Percentiles rank a stretch among this genome's conserved stretches.
Evolutionary conservation across 1,140 invertebrate genomes (phyloP).

Genomic region (Neodiprion virginianus): DNA sequence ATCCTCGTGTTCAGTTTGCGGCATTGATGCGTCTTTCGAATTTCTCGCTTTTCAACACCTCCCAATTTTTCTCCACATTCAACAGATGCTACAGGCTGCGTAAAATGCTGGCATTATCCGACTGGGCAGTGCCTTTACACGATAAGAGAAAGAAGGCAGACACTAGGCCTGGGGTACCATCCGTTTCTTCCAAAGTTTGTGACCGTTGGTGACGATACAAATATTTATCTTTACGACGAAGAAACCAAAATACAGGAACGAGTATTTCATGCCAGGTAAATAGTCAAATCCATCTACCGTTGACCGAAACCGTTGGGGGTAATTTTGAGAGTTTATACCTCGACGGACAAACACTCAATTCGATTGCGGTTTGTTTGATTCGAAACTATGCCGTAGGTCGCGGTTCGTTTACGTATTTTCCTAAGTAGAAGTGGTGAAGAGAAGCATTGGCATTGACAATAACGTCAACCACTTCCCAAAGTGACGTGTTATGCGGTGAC

Average conservation of each 20-base stretch:
- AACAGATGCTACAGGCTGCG: constrained; percentile 67
- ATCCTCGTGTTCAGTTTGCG: neutral
- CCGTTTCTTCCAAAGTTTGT: constrained; percentile 66
- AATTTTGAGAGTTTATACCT: no score
- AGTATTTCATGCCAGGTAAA: constrained; percentile 65
- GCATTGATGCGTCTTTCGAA: neutral
- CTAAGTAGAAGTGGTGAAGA: no score
- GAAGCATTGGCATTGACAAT: no score
- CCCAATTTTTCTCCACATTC: no score
- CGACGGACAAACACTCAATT: neutral
- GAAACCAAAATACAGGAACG: constrained; percentile 67
- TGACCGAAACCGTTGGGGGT: constrained; percentile 7
- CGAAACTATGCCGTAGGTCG: neutral
- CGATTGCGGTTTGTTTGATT: constrained; percentile 18
- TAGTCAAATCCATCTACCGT: neutral
- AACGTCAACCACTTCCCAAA: no score
- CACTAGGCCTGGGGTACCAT: constrained; percentile 66
- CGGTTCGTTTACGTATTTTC: constrained; percentile 15
- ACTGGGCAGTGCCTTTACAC: constrained; percentile 67
- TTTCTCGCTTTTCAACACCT: no score
- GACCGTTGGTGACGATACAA: constrained; percentile 68
- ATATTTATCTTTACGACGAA: constrained; percentile 70
- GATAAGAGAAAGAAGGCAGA: constrained; percentile 68
- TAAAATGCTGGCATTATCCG: constrained; percentile 71
- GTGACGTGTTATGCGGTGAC: no score